A percentile compares a stretch with the other conserved stretches of the same genome.
These are phyloP conservation scores for Euspilapteryx auroguttella DNA, from an alignment of 2,888 invertebrate genomes.

Conservation along the genomic window DNA sequence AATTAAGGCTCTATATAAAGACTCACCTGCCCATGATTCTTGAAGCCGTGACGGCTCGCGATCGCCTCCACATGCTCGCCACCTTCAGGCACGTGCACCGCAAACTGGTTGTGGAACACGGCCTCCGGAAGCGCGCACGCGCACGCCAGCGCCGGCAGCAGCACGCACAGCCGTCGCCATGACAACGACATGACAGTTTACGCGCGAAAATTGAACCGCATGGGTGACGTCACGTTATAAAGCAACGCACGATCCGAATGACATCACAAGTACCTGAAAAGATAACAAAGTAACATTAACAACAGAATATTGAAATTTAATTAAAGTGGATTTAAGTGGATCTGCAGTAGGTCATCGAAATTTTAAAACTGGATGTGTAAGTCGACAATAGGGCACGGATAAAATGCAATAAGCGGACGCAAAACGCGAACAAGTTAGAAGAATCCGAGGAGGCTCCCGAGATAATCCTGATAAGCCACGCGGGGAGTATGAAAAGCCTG, in stretches of 20 bases:
- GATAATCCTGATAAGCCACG: conserved; percentile 58
- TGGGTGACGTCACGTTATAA: too few relatives aligned
- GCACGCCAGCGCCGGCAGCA: conserved; percentile 20
- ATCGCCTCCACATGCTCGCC: conserved; percentile 72
- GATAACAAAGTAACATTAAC: too few relatives aligned
- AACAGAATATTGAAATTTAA: conserved; percentile 46
- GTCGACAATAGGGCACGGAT: too few relatives aligned
- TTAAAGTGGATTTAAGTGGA: conserved; percentile 25
- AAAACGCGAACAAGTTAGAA: conserved; percentile 44
- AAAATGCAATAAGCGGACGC: conserved; percentile 41
- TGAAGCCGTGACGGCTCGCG: conserved; percentile 83
- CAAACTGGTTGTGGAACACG: conserved; percentile 81
- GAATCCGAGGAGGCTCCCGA: conserved; percentile 33
- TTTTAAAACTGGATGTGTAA: too few relatives aligned
- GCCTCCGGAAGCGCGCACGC: conserved; percentile 24
- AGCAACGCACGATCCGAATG: too few relatives aligned
- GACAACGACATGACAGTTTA: conserved; percentile 17
- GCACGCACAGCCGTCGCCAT: conserved; percentile 35
- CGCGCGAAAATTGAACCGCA: too few relatives aligned
- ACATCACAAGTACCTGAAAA: conserved; percentile 12
- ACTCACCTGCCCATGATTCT: conserved; percentile 86
- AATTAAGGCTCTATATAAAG: neutral
- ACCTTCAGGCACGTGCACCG: conserved; percentile 80
- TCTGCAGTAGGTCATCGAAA: too few relatives aligned
- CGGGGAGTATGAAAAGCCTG: conserved; percentile 47